phyloP scores from a whole-genome alignment of 2,113 vertebrate genomes.

The Thryonomys swinderianus region DNA sequence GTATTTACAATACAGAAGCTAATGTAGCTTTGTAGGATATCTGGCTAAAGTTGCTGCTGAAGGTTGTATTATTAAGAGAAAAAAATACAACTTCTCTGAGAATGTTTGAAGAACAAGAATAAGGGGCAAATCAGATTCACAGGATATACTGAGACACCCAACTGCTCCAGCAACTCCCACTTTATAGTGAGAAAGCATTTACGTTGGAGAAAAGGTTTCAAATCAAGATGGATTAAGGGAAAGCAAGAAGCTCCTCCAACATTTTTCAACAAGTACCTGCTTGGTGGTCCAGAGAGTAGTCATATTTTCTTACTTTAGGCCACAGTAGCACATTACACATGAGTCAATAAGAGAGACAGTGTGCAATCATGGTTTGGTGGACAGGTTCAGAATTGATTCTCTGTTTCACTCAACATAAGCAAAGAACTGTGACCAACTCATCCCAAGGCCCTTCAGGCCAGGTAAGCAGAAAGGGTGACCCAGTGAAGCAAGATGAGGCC shows the following conservation, averaged over 20 bases:
- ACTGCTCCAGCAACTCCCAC: not conserved
- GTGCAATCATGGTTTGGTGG: not conserved
- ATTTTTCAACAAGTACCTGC: constrained; percentile 3
- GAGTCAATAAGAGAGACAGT: not conserved
- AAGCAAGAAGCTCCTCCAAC: not conserved
- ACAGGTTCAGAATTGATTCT: not conserved
- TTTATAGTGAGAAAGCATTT: not conserved
- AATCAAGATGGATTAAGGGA: not conserved
- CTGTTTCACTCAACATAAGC: not conserved
- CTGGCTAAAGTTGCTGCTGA: not conserved
- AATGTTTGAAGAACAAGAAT: not conserved
- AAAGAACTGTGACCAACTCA: not conserved
- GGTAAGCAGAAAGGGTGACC: not conserved
- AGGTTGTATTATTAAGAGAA: not conserved
- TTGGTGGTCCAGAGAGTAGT: not conserved
- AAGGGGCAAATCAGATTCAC: not conserved
- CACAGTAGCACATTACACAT: not conserved
- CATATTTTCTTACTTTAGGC: not conserved
- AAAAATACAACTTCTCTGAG: not conserved
- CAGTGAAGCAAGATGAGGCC: accelerated
- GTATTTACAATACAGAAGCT: not conserved
- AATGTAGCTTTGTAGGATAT: not conserved
- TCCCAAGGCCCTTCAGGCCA: not conserved
- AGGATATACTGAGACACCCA: not conserved
- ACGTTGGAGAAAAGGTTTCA: not conserved